Base-by-base conservation (phyloP, 2,113 vertebrate genomes). In the Raja brachyura region DNA sequence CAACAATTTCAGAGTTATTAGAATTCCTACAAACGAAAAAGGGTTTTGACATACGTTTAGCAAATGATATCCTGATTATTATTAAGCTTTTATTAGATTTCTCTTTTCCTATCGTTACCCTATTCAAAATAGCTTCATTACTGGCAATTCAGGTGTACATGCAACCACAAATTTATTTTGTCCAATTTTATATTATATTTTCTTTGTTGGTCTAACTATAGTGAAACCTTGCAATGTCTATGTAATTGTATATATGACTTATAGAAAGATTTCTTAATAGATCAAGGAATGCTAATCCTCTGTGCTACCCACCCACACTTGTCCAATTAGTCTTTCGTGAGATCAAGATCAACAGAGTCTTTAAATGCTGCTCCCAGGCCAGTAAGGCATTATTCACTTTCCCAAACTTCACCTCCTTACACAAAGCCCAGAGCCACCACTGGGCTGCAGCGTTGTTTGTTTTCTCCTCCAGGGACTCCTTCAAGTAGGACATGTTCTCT, bases 251-350 rank as follows among this genome's bases (percentile, higher is more conserved):
- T n/a, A 31, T 86, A 31, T 86, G 83, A 86, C 9, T 61, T 16
- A 63, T 31, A 31, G 28, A 61, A 86, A 86, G 25, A 63, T 59
- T 28, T 86, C 16, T 63, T 86, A 18, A 28, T 31, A 63, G 25
- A 63, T n/a, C 83, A 63, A 86, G 28, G 13, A 86, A 88, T 88
- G 83, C 83, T 88, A 88, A 88, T 88, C 83, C 61, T 66, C 83
- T 66, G 25, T 63, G 83, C 20, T 63, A 59, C 28, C 28, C 31
- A 28, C 59, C 59, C 59, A 20, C 83, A 31, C 7, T 63, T 88
- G 59, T 88, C 83, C 83, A 88, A 66, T 88, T 88, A 88, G n/a
- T 59, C 83, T 63, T 88, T 61, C 59, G 39, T 63, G 54, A 66
- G 59, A 88, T 88, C n/a, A 31, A 63, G 83, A 88, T 16, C 25